A percentile compares a stretch with the other conserved stretches of the same genome.
Conservation (phyloP, 2,888 invertebrate species). For the Volucella zonaria region DNA sequence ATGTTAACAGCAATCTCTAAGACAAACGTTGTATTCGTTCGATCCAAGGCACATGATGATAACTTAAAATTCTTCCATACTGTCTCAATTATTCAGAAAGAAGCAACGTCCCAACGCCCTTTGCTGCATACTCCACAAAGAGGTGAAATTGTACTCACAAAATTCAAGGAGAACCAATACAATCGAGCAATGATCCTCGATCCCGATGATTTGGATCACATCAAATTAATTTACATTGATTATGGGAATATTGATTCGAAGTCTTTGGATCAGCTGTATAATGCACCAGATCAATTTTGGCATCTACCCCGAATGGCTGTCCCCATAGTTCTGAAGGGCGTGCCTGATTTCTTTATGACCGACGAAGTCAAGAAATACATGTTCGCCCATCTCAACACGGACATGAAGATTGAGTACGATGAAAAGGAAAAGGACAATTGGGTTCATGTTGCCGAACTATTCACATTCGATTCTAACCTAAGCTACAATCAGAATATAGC, state of each 20-base stretch:
- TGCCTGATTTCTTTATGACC: slow-evolving; percentile 77
- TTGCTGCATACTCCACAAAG: slow-evolving; percentile 76
- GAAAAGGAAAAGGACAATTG: slow-evolving; percentile 75
- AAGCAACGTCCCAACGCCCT: slow-evolving; percentile 73
- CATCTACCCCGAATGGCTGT: slow-evolving; percentile 77
- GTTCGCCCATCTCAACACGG: slow-evolving; percentile 75
- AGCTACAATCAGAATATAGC: slow-evolving; percentile 78
- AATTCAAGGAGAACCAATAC: slow-evolving; percentile 75
- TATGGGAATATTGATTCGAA: slow-evolving; percentile 79
- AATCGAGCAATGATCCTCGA: slow-evolving; percentile 79
- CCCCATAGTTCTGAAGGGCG: slow-evolving; percentile 78
- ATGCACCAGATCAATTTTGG: slow-evolving; percentile 76
- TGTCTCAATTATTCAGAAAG: slow-evolving; percentile 74
- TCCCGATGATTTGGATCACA: slow-evolving; percentile 75
- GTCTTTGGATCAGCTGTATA: slow-evolving; percentile 76
- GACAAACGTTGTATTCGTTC: slow-evolving; percentile 79
- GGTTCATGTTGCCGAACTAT: slow-evolving; percentile 77
- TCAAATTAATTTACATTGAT: slow-evolving; percentile 79
- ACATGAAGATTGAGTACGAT: slow-evolving; percentile 76
- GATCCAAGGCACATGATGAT: slow-evolving; percentile 76
- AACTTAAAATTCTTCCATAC: slow-evolving; percentile 77
- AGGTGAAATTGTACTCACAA: slow-evolving; percentile 78
- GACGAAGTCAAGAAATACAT: slow-evolving; percentile 77
- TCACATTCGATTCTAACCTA: slow-evolving; percentile 76
- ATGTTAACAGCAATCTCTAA: slow-evolving; percentile 79